Evolutionary conservation across 2,797 vertebrate species (phyloP).

Genomic region (Eleutherodactylus coqui): DNA sequence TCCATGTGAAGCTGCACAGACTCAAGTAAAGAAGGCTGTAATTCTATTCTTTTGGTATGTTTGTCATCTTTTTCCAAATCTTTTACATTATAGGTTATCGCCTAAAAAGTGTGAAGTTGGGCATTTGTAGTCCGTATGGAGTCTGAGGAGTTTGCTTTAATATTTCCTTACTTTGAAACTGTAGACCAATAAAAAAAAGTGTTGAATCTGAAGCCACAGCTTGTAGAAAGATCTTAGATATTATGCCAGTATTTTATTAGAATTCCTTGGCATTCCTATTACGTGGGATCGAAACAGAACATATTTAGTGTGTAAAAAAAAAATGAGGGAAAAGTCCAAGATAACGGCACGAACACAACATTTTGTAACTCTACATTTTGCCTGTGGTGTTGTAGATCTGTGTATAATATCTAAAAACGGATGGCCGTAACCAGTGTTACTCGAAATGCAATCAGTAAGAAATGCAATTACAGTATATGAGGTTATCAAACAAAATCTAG

Average conservation of each 20-base stretch:
- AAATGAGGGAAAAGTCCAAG: not conserved
- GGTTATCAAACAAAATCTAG: not conserved
- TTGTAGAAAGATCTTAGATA: conserved; percentile 8
- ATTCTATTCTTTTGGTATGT: not conserved
- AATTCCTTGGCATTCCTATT: conserved; percentile 15
- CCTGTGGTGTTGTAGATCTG: not conserved
- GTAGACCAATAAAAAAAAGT: not conserved
- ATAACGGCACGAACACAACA: not conserved
- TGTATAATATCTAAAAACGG: not conserved
- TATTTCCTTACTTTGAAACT: not conserved
- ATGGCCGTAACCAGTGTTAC: not conserved
- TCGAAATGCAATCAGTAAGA: not conserved
- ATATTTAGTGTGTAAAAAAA: not conserved
- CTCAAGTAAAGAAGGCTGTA: not conserved
- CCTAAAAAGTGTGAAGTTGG: not conserved
- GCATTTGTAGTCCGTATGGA: not conserved
- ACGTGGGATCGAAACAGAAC: not conserved
- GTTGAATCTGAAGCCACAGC: not conserved
- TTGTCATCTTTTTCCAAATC: not conserved
- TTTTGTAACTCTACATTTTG: not conserved
- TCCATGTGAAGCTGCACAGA: not conserved
- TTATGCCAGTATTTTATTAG: conserved; percentile 13
- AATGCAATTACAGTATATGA: not conserved
- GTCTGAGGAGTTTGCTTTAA: not conserved
- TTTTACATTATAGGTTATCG: not conserved